Base-by-base conservation (phyloP, 2,797 vertebrate genomes). In the Spheniscus humboldti region DNA sequence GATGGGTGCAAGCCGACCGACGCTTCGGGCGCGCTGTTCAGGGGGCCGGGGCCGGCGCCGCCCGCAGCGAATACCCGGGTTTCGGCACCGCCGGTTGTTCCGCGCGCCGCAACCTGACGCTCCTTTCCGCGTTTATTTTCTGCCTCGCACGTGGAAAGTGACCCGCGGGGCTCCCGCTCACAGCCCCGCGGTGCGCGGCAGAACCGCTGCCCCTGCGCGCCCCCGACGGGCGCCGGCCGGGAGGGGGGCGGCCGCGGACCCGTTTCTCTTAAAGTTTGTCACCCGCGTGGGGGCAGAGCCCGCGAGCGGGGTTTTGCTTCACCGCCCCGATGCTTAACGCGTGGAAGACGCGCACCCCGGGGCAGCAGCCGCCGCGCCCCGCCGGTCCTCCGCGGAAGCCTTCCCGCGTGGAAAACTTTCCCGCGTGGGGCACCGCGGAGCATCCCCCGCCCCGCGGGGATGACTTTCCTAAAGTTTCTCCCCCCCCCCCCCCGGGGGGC, bases 391-490 rank as follows among this genome's bases (percentile, higher is more conserved):
- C 28, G 52, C 14, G 18, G 30, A 18, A 41, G 6, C 25, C 15
- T 47, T 41, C 67, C 39, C 68, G 11, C 41, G 23, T 6, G 87
- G 66, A 72, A 83, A 89, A 91, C 67, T 86, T 78, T 17, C 77
- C 72, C 43, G 24, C 56, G 22, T 8, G 82, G 52, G 60, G 64
- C 71, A 62, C 31, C 4, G 48, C 39, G n/a, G 17, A 35, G 62
- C 55, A 68, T 64, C 50, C 55, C 63, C 62, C 45, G 35, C 64
- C 78, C 45, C 23, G 30, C 64, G 50, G 57, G n/a, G 31, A 30
- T 66, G 41, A 92, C 78, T 92, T 82, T 77, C 82, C 78, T 57
- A 57, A 93, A 96, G 78, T 96, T 95, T 90, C 47, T 63, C 35
- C 59, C 43, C 5, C 35, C 56, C 19, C 35, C 50, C 19, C 31